These are phyloP conservation scores for Amphiura filiformis DNA, from an alignment of 35 echinoderm and acorn worm species.

Conservation along the genomic window DNA sequence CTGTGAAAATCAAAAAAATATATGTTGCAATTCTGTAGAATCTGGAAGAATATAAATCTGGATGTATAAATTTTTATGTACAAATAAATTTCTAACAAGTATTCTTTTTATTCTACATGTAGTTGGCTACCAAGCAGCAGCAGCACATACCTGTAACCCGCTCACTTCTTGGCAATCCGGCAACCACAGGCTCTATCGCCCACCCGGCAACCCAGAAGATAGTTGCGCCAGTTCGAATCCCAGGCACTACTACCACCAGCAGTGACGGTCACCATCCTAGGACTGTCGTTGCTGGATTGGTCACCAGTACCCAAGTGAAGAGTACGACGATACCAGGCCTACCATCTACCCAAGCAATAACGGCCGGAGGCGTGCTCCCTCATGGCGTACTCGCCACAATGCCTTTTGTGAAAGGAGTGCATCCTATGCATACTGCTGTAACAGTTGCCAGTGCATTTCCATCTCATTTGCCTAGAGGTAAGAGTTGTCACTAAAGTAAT, in stretches of 20 bases:
- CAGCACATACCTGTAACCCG: too few species aligned
- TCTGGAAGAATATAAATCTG: too few species aligned
- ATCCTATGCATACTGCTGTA: background rate
- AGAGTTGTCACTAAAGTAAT: background rate
- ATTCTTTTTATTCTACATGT: too few species aligned
- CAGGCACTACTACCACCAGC: background rate
- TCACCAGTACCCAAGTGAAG: background rate
- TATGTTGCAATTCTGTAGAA: too few species aligned
- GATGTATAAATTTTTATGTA: too few species aligned
- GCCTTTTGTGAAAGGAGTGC: background rate
- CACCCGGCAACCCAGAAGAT: background rate
- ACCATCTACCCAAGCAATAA: background rate
- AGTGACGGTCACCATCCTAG: background rate
- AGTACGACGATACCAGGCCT: background rate
- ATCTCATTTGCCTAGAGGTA: slow-evolving; percentile 47
- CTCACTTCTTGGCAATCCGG: background rate
- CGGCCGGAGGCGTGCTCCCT: background rate
- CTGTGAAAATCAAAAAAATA: too few species aligned
- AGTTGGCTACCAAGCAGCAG: too few species aligned
- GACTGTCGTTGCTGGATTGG: background rate
- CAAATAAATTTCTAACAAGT: too few species aligned
- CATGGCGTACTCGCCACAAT: background rate
- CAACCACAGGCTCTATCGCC: background rate
- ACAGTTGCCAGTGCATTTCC: slow-evolving; percentile 32
- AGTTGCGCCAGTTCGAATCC: background rate